phyloP scores from a whole-genome alignment of 2,113 vertebrate species.

The Actinemys pallida region DNA sequence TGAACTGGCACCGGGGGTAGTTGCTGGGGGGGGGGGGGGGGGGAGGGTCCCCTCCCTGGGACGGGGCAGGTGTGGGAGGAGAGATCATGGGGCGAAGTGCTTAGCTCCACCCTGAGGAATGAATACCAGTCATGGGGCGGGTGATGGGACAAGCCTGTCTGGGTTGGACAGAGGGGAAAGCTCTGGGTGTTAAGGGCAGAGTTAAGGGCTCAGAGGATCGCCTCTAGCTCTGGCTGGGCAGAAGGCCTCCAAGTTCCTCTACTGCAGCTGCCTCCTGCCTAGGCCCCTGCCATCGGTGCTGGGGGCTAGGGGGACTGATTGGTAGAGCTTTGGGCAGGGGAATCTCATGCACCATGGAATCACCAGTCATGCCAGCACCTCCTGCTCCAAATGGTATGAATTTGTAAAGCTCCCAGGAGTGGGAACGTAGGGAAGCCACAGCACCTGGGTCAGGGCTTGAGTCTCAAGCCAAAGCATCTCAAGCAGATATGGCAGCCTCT shows the following conservation, averaged over 20 bases:
- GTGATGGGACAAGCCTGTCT: not conserved
- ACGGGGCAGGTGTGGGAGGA: too few relatives aligned
- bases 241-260: not conserved
- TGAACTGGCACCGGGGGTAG: not conserved
- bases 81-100: not conserved
- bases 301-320: not conserved
- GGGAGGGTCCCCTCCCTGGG: too few relatives aligned
- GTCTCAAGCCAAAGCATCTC: not conserved
- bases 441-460: not conserved
- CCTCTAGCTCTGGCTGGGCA: not conserved
- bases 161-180: not conserved
- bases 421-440: not conserved
- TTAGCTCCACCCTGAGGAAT: not conserved
- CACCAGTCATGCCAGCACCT: not conserved
- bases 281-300: too few relatives aligned
- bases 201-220: not conserved
- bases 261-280: too few relatives aligned
- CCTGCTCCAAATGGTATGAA: not conserved
- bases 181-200: not conserved
- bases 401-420: not conserved
- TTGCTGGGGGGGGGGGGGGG: not conserved
- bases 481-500: rapidly evolving
- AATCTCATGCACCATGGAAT: not conserved
- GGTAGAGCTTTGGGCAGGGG: too few relatives aligned
- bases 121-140: not conserved